These are phyloP conservation scores for Gymnopithys bicolor DNA, from an alignment of 2,797 vertebrate species.

Conservation along the genomic window DNA sequence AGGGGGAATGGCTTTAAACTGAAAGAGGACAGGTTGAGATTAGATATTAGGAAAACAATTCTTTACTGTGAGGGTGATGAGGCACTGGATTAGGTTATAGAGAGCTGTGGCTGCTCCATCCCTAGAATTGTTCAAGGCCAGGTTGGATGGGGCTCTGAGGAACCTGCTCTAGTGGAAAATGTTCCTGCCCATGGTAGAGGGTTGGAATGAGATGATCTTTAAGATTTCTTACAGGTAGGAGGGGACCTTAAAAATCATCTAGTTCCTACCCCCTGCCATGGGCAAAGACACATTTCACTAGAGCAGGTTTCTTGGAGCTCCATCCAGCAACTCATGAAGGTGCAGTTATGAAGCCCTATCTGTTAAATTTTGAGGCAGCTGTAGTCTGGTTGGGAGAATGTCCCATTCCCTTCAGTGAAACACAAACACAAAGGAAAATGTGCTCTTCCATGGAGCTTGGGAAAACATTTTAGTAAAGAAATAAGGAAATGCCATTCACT, in stretches of 20 bases:
- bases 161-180: not conserved
- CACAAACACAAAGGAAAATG: not conserved
- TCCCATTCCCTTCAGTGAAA: not conserved
- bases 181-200: not conserved
- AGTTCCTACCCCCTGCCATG: accelerated
- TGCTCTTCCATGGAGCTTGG: not conserved
- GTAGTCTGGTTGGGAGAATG: accelerated
- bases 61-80: not conserved
- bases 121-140: not conserved
- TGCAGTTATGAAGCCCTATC: not conserved
- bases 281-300: not conserved
- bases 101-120: not conserved
- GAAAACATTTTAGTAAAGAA: not conserved
- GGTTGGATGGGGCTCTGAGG: not conserved
- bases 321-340: not conserved
- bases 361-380: not conserved
- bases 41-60: not conserved
- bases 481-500: not conserved
- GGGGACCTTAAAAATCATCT: not conserved
- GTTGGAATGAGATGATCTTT: not conserved
- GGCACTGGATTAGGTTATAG: not conserved
- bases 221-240: not conserved
- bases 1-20: not conserved
- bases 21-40: not conserved
- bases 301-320: not conserved